Conservation (phyloP, 2,888 invertebrate species). For the Phoenoteleia sp. region DNA sequence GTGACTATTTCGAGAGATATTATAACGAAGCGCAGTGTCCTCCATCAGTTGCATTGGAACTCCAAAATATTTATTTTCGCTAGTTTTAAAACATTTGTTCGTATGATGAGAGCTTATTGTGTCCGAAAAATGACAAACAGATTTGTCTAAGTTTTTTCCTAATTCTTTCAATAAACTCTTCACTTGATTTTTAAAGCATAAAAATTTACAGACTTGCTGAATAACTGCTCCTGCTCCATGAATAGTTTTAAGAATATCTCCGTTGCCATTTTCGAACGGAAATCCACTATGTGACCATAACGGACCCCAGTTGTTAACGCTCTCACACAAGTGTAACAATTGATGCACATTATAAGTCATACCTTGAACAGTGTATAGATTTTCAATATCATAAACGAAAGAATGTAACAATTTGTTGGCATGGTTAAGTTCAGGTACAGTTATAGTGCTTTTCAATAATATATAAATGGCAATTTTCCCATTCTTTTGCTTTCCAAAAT, state of each 20-base stretch:
- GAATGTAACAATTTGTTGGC: conserved; percentile 19
- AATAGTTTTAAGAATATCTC: too few relatives aligned
- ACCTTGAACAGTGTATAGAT: conserved; percentile 3
- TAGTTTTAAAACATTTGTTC: conserved; percentile 3
- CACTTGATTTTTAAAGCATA: conserved; percentile 10
- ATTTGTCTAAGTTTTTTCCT: not conserved
- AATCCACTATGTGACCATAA: too few relatives aligned
- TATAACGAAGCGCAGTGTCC: not conserved
- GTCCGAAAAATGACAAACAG: conserved; percentile 1
- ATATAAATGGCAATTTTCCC: conserved; percentile 8
- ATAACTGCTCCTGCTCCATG: too few relatives aligned
- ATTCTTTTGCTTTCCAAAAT: conserved; percentile 43
- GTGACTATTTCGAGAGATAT: not conserved
- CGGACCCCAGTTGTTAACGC: too few relatives aligned
- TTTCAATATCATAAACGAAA: conserved; percentile 17
- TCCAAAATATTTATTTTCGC: conserved; percentile 21
- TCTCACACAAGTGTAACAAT: too few relatives aligned
- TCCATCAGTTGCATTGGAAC: not conserved
- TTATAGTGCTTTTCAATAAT: conserved; percentile 20
- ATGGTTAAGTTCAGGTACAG: conserved; percentile 3
- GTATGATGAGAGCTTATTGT: not conserved
- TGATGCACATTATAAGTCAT: conserved; percentile 52
- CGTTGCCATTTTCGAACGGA: too few relatives aligned
- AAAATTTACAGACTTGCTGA: conserved; percentile 13
- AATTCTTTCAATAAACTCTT: not conserved